These are phyloP conservation scores for Eristalis arbustorum DNA, from an alignment of 2,888 invertebrate species.

Conservation along the genomic window DNA sequence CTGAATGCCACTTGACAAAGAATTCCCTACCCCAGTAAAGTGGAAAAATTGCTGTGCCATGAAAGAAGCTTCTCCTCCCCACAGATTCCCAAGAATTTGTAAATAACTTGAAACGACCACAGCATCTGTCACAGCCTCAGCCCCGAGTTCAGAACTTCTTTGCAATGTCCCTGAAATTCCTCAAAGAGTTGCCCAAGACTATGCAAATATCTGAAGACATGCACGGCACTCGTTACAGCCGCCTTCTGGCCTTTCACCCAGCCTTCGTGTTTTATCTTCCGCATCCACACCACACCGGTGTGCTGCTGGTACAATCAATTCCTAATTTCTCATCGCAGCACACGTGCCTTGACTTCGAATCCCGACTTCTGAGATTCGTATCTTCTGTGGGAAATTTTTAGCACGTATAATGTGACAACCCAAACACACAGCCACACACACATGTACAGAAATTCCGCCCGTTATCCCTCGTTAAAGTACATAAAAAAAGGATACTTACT, in stretches of 20 bases:
- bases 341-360: background rate
- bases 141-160: background rate
- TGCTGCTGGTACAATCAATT: background rate
- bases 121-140: background rate
- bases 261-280: background rate
- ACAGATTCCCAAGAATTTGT: background rate
- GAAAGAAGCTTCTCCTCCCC: background rate
- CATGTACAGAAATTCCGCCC: background rate
- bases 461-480: background rate
- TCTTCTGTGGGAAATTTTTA: slow-evolving; percentile 36
- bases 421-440: background rate
- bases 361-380: slow-evolving; percentile 11
- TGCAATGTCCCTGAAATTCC: background rate
- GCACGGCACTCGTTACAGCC: background rate
- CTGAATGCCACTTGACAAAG: background rate
- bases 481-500: slow-evolving; percentile 52
- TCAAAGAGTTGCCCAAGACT: background rate
- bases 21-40: background rate
- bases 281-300: background rate
- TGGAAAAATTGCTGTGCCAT: background rate
- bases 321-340: background rate
- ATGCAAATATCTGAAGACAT: background rate
- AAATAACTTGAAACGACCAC: background rate
- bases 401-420: slow-evolving; percentile 54
- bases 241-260: background rate